These are phyloP conservation scores for Galaxias olidus DNA, from an alignment of 2,797 vertebrate species.

Conservation along the genomic window DNA sequence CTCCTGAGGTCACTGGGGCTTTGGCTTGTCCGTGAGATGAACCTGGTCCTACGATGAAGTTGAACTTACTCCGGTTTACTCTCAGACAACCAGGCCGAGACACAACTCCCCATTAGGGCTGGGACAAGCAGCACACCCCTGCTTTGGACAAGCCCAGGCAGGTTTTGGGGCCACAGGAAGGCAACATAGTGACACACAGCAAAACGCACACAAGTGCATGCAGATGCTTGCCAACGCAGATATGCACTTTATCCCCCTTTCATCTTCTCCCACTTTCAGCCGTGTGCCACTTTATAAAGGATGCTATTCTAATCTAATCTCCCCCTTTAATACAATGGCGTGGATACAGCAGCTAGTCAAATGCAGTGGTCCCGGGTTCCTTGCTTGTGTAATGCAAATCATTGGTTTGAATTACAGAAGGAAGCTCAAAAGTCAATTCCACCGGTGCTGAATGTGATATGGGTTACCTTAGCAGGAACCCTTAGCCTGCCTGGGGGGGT, in stretches of 20 bases:
- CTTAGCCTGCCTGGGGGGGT: background rate
- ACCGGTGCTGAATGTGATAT: constrained; percentile 49
- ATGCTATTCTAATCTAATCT: constrained; percentile 28
- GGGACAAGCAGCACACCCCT: constrained; percentile 23
- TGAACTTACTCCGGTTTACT: background rate
- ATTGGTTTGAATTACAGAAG: constrained; percentile 36
- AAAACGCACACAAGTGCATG: background rate
- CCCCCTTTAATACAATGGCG: constrained; percentile 5
- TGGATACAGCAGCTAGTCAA: constrained; percentile 55
- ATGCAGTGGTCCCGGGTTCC: constrained; percentile 22
- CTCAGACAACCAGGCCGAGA: background rate
- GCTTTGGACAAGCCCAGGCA: constrained; percentile 20
- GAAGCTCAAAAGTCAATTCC: constrained; percentile 46
- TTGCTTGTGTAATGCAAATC: constrained; percentile 64
- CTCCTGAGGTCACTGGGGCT: background rate
- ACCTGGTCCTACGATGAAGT: background rate
- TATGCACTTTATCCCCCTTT: constrained; percentile 36
- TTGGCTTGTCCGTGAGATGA: background rate
- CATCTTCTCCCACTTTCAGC: constrained; percentile 28
- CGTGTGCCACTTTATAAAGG: constrained; percentile 15
- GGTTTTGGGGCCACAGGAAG: background rate
- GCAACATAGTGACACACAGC: background rate
- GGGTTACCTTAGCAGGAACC: constrained; percentile 34
- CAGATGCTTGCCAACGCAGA: background rate
- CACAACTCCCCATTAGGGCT: background rate